Evolutionary conservation across 2,113 vertebrate genomes (phyloP), one percentile per base, ranked within the genome.

Genomic region (Lanius ludovicianus): DNA sequence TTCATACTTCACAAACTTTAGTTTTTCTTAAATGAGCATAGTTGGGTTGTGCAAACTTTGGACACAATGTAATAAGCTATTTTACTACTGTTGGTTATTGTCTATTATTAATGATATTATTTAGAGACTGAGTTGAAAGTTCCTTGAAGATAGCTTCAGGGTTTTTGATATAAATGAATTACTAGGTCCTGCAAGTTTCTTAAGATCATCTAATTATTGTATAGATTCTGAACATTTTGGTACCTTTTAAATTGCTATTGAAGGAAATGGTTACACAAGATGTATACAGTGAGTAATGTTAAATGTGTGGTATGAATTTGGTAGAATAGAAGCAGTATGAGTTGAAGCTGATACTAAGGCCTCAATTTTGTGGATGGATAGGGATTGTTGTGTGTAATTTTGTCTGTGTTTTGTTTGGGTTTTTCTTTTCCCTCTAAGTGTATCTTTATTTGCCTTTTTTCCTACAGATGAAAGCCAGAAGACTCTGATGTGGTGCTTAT

Each of bases 401-500:
- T 62, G 15, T 84, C 39, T 81, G 22, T 56, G 10, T 79, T 87
- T 82, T 89, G 31, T 62, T 93, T 30, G 31, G 49, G 46, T n/a
- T 55, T 89, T 57, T 49, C 35, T 60, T 65, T 64, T 28, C 47
- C 27, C 21, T 55, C 21, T 74, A 73, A 91, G 59, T 75, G 7
- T 85, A 69, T 70, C 74, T 69, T 96, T 94, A 89, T 89, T 96
- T 96, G 27, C 64, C 93, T 97, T 96, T 70, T 42, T 92, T 49
- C 80, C 65, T 96, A 35, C 90, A 99, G 99, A 98, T 96, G 97
- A 98, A 94, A 98, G 97, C 96, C 98, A 98, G 90, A 96, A 97
- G 93, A 94, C 97, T 89, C 96, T 99, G 91, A 97, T 99, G 84
- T 98, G 97, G 97, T 99, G 99, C 97, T 97, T 99, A 71, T 99